Evolutionary conservation across 2,888 invertebrate species (phyloP).

Genomic region (Deilephila elpenor): DNA sequence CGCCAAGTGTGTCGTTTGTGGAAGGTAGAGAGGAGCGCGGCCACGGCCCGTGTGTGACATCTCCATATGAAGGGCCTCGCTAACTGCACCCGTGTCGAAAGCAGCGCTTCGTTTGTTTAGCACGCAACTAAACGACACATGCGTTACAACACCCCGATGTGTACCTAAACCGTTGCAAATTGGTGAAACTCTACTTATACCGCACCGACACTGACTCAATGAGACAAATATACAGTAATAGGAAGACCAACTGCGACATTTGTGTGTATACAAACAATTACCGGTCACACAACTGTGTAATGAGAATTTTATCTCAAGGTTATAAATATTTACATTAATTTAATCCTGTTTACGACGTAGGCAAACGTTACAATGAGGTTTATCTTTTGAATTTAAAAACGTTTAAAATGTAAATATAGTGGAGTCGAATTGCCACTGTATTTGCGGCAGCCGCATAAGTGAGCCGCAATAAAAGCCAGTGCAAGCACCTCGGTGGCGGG

Average conservation of each 20-base stretch:
- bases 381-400: conserved; percentile 28
- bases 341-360: conserved; percentile 5
- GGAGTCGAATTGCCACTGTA: conserved; percentile 55
- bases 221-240: conserved; percentile 8
- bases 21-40: conserved; percentile 29
- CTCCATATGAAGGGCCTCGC: conserved; percentile 70
- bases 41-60: conserved; percentile 48
- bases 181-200: conserved; percentile 66
- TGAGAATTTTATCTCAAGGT: conserved; percentile 12
- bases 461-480: conserved; percentile 63
- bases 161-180: conserved; percentile 65
- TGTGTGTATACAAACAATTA: conserved; percentile 5
- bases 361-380: conserved; percentile 28
- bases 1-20: conserved; percentile 62
- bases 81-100: conserved; percentile 73
- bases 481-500: conserved; percentile 62
- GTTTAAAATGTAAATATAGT: conserved; percentile 48
- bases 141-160: conserved; percentile 64
- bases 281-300: background rate
- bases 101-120: conserved; percentile 70
- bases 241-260: background rate
- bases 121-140: conserved; percentile 67
- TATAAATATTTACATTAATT: background rate
- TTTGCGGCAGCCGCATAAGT: conserved; percentile 61
- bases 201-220: background rate